Evolutionary conservation across 2,888 invertebrate genomes (phyloP).

Genomic region (Nephrotoma flavescens): DNA sequence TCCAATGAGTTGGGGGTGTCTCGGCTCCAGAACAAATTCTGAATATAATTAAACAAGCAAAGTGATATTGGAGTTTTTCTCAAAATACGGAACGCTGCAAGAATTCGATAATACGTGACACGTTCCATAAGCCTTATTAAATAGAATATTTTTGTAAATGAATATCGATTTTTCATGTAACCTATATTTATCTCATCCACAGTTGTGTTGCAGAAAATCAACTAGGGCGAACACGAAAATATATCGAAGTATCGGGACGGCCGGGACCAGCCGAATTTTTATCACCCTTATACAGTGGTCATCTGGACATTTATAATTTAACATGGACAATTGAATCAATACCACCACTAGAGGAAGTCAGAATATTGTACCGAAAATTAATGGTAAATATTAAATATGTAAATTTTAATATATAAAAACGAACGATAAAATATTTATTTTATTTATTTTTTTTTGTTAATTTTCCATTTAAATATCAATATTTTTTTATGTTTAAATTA

Average conservation of each 20-base stretch:
- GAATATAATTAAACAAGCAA: no score
- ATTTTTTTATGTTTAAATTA: not conserved
- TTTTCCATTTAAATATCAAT: not conserved
- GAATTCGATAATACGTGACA: no score
- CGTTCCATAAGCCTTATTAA: no score
- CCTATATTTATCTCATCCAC: not conserved
- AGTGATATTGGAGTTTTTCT: no score
- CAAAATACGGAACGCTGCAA: no score
- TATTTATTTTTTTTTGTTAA: not conserved
- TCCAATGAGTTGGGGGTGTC: no score
- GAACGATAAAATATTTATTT: not conserved
- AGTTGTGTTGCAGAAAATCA: constrained; percentile 40
- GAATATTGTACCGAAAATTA: constrained; percentile 44
- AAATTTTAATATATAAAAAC: not conserved
- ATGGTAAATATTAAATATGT: constrained; percentile 33
- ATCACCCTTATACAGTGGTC: constrained; percentile 41
- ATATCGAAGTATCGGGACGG: constrained; percentile 47
- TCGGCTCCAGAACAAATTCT: no score
- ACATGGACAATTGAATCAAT: constrained; percentile 53
- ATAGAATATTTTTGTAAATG: no score
- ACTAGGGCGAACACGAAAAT: constrained; percentile 37
- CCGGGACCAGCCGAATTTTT: constrained; percentile 48
- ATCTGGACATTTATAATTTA: constrained; percentile 45
- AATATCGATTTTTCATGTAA: no score
- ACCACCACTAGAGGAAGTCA: constrained; percentile 45